Evolutionary conservation across 2,888 invertebrate genomes (phyloP), one percentile per base, ranked within the genome.

Genomic region (Ectemnius lituratus): DNA sequence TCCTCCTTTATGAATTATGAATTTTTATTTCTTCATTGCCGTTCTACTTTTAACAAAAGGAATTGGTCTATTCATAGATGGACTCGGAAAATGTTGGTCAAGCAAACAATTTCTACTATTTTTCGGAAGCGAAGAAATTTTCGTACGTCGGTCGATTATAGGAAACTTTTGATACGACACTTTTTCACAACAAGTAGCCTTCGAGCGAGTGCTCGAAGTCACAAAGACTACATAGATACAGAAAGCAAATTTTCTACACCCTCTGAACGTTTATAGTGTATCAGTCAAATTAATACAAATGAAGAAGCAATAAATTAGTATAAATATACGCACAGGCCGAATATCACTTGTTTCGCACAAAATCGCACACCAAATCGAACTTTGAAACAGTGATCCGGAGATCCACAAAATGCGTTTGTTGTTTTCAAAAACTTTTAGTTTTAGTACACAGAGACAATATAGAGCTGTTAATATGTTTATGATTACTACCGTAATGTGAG

Each of bases 401-500:
- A 8, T 62, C 66, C 59, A 67, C 23, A 49, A 28, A 20, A 64
- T 46, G n/a, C 52, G 18, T 70, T n/a, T 81, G 11, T 67, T 67
- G 63, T 58, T 70, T 73, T 65, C 16, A 69, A 18, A 27, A 70
- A 74, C 49, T 68, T 65, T 23, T 67, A 47, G 72, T 68, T 65
- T 23, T 67, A 47, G 72, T 65, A 62, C 62, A 27, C 45, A 79
- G 84, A 86, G 82, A 76, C 79, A 84, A 84, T 85, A 82, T 81
- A 81, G 76, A 75, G 81, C 84, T 87, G 86, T 88, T 86, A 84
- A 81, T 81, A 79, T 75, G 80, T 87, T 70, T 16, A 11, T 88
- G 85, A 86, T 83, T 80, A 81, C 76, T 80, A 77, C 79, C 73
- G 81, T 76, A 77, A 80, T 87, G 87, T 87, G 87, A 85, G 74